These are phyloP conservation scores for Limnephilus rhombicus DNA, from an alignment of 2,888 invertebrate species.

Conservation along the genomic window DNA sequence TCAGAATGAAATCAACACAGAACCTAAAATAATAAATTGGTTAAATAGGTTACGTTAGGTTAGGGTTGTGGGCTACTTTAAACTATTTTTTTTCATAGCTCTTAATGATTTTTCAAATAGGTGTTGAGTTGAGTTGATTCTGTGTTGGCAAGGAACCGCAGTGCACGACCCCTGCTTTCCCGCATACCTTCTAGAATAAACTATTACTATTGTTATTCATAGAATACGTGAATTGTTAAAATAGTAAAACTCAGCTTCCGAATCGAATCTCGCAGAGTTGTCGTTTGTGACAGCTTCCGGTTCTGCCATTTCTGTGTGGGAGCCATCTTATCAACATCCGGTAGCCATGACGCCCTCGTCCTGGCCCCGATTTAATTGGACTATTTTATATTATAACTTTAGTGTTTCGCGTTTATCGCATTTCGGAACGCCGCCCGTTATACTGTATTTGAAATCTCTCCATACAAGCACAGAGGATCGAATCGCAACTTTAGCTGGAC, in stretches of 20 bases:
- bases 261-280: constrained; percentile 37
- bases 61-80: too few species aligned
- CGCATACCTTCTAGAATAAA: neutral
- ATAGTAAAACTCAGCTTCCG: constrained; percentile 3
- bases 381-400: neutral
- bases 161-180: neutral
- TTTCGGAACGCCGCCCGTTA: constrained; percentile 56
- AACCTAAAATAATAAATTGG: too few species aligned
- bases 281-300: constrained; percentile 57
- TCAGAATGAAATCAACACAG: too few species aligned
- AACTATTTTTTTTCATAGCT: too few species aligned
- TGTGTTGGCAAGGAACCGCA: neutral
- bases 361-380: constrained; percentile 64
- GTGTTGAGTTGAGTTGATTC: too few species aligned
- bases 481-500: neutral
- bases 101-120: too few species aligned
- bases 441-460: constrained; percentile 29
- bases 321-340: constrained; percentile 62
- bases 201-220: neutral
- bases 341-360: constrained; percentile 63
- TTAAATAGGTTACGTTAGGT: too few species aligned
- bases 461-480: neutral
- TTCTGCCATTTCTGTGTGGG: constrained; percentile 57
- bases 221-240: neutral
- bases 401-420: constrained; percentile 27